Evolutionary conservation across 2,797 vertebrate species (phyloP).

Genomic region (Sebastes kiyomatsui): DNA sequence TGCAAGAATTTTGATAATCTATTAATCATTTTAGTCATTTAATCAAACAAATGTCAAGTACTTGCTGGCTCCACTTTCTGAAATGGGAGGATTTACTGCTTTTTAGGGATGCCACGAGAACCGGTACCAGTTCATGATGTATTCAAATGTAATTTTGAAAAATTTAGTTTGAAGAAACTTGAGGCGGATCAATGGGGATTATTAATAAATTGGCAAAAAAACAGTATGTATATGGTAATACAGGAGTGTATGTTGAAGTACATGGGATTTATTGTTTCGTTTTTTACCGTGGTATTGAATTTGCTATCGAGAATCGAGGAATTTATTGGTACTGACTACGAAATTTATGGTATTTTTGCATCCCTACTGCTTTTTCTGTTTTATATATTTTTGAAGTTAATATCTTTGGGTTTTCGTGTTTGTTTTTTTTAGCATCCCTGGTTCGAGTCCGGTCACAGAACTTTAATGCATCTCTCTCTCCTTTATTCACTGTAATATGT

Average conservation of each 20-base stretch:
- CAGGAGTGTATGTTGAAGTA: background rate
- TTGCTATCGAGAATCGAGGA: background rate
- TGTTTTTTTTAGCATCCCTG: background rate
- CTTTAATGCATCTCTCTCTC: background rate
- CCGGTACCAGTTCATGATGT: background rate
- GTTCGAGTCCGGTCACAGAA: background rate
- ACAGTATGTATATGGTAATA: background rate
- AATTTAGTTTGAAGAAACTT: background rate
- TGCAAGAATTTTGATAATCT: no score
- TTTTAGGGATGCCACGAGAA: background rate
- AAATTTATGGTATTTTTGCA: background rate
- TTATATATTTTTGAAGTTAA: background rate
- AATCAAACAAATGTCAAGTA: background rate
- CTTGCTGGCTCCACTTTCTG: background rate
- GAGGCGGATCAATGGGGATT: background rate
- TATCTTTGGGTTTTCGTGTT: background rate
- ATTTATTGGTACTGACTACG: background rate
- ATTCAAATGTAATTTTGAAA: background rate
- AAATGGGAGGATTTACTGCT: background rate
- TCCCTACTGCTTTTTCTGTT: background rate
- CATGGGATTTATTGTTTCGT: background rate
- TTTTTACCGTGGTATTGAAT: background rate
- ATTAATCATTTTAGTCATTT: background rate
- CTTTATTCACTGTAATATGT: background rate
- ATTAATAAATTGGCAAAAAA: background rate